Evolutionary conservation across 2,888 invertebrate species (phyloP), one percentile per base, ranked within the genome.

Genomic region (Ditula angustiorana): DNA sequence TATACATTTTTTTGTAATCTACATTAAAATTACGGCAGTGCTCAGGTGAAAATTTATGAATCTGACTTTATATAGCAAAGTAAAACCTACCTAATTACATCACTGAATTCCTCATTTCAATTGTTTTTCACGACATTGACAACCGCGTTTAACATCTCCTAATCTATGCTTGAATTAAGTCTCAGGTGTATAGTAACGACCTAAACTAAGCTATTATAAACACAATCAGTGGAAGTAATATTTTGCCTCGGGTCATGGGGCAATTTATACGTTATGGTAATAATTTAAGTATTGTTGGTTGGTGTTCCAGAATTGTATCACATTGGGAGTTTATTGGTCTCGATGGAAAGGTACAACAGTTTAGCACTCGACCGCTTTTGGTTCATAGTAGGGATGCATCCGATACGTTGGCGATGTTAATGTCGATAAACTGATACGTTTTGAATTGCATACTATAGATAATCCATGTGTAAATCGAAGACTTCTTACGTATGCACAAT

Each of bases 1-100:
- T 53, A 58, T 47, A 59, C 26, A 52, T 59, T 53, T 59, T 53
- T 37, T 64, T 64, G 53, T 52, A 58, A 63, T 53, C 59, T 59
- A 59, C 44, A 23, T 53, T 59, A 64, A 37, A 59, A 71, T 69
- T 71, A 76, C 73, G 79, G 80, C 80, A 79, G 79, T 79, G 80
- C 72, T 79, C 67, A 67, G 67, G 66, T 56, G 55, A 61, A 55
- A 55, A 49, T 52, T 23, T 61, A 50, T 50, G 47, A 28, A 19
- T 37, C 44, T 53, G 64, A 53, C 64, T 58, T 41, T 47, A 44
- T 63, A 41, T 46, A 63, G 58, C 58, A 64, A 58, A 64, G 28
- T 59, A 53, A 28, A 59, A 35, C 59, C 52, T 64, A 64, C 59
- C 35, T 64, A 59, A 53, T 59, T 46, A 64, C 53, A 62, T 58